Conservation (phyloP, 2,113 vertebrate species). For the Cervus canadensis region DNA sequence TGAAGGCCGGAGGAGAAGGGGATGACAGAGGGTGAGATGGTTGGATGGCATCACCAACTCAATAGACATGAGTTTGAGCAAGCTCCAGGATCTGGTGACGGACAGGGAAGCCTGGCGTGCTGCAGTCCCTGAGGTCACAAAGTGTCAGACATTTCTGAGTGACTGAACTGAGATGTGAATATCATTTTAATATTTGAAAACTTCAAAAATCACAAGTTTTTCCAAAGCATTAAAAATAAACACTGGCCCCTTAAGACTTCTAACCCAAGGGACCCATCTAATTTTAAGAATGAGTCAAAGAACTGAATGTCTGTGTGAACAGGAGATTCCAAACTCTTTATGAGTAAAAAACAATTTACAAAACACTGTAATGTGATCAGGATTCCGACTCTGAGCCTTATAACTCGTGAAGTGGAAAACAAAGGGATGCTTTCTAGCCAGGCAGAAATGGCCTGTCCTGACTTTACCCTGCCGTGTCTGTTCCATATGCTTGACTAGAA, state of each 20-base stretch:
- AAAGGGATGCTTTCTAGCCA: constrained; percentile 26
- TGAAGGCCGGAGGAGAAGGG: not conserved
- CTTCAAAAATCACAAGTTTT: constrained; percentile 42
- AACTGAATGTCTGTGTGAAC: constrained; percentile 28
- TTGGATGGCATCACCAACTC: not conserved
- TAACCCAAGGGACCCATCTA: constrained; percentile 10
- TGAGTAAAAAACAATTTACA: constrained; percentile 31
- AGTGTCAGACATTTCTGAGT: not conserved
- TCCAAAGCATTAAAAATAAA: constrained; percentile 48
- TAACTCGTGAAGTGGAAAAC: constrained; percentile 40
- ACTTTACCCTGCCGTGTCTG: not conserved
- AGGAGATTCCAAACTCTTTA: constrained; percentile 47
- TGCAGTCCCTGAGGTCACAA: not conserved
- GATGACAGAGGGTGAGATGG: not conserved
- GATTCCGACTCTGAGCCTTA: constrained; percentile 18
- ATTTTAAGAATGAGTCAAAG: constrained; percentile 42
- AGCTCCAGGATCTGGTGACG: not conserved
- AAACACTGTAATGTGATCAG: constrained; percentile 35
- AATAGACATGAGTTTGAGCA: not conserved
- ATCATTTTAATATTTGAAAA: constrained; percentile 38
- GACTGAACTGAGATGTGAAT: not conserved
- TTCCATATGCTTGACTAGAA: not conserved
- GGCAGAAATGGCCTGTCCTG: constrained; percentile 23
- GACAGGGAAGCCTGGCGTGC: not conserved
- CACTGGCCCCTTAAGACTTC: constrained; percentile 17